These are phyloP conservation scores for Drosophila busckii DNA, from an alignment of 1,140 invertebrate genomes.

Conservation along the genomic window DNA sequence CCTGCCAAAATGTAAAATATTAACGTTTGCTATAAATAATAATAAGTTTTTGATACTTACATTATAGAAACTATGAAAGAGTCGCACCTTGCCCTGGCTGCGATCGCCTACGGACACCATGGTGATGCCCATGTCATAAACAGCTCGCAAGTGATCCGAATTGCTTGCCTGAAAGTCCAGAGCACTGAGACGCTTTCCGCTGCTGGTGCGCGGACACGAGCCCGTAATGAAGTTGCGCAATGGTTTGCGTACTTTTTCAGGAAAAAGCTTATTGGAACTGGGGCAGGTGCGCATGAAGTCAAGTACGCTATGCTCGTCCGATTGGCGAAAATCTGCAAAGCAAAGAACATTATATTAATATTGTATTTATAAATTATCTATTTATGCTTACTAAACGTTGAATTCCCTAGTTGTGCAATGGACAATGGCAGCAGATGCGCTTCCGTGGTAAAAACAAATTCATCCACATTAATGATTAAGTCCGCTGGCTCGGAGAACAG, in stretches of 20 bases:
- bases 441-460: conserved; percentile 98
- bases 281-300: conserved; percentile 90
- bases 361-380: neutral
- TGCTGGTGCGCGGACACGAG: conserved; percentile 84
- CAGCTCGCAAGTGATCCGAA: conserved; percentile 91
- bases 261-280: conserved; percentile 90
- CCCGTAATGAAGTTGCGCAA: conserved; percentile 92
- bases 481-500: conserved; percentile 95
- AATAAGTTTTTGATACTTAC: conserved; percentile 80
- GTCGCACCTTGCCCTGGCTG: conserved; percentile 88
- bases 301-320: conserved; percentile 82
- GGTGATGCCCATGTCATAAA: conserved; percentile 96
- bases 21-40: neutral
- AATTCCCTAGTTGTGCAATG: conserved; percentile 81
- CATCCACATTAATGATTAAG: conserved; percentile 93
- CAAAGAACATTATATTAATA: neutral
- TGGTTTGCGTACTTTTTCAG: conserved; percentile 87
- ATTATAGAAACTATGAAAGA: conserved; percentile 91
- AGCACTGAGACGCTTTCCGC: conserved; percentile 84
- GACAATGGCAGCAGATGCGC: conserved; percentile 96
- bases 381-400: conserved; percentile 67
- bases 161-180: conserved; percentile 90
- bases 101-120: conserved; percentile 90
- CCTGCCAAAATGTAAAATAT: conserved; percentile 81
- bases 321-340: conserved; percentile 71